phyloP scores from a whole-genome alignment of 2,113 vertebrate genomes.

The Setophaga coronata region DNA sequence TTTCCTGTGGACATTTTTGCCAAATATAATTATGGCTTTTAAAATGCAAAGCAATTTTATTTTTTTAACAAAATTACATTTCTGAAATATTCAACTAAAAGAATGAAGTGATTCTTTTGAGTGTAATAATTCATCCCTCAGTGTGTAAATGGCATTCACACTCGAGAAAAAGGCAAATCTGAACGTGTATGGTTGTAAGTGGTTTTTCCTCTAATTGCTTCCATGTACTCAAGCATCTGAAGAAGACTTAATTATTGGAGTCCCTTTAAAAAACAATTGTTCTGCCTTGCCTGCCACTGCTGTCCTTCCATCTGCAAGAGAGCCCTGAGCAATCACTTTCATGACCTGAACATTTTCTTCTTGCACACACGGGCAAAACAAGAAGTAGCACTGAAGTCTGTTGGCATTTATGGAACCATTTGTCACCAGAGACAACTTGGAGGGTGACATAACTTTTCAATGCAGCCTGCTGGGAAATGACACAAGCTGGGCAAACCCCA shows the following conservation, averaged over 20 bases:
- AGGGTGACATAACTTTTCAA: constrained; percentile 59
- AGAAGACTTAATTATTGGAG: neutral
- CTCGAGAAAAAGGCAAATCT: neutral
- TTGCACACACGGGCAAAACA: constrained; percentile 29
- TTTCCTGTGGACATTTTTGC: neutral
- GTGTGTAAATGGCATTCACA: neutral
- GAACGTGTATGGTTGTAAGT: neutral
- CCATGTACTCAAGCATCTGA: neutral
- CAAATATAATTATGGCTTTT: neutral
- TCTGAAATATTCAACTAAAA: neutral
- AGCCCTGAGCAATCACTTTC: constrained; percentile 33
- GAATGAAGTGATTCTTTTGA: neutral
- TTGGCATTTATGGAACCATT: constrained; percentile 69
- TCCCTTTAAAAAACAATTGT: neutral
- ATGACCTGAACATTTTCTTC: neutral
- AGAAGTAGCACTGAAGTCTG: constrained; percentile 56
- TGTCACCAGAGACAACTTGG: constrained; percentile 57
- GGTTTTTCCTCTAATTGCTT: neutral
- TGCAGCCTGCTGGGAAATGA: constrained; percentile 59
- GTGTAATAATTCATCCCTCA: neutral
- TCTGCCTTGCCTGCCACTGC: neutral
- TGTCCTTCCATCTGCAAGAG: neutral
- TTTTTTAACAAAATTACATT: neutral
- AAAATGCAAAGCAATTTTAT: neutral
- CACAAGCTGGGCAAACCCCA: constrained; percentile 54